Conservation (phyloP, 2,888 invertebrate genomes). For the Chrysina gloriosa region DNA sequence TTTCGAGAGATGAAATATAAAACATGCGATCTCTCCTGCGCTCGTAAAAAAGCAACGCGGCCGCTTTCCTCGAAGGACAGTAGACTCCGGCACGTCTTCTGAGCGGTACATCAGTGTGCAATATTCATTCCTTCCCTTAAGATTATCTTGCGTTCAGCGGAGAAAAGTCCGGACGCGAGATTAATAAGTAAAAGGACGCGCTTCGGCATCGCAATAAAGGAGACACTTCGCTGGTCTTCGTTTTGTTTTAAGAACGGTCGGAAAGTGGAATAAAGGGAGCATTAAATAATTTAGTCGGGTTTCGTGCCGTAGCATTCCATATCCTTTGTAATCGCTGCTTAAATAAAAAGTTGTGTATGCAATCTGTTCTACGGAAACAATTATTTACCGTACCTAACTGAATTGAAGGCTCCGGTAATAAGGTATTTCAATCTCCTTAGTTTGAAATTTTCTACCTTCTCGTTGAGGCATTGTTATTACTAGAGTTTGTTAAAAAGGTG, state of each 20-base stretch:
- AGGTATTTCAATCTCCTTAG: too few species aligned
- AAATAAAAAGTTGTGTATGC: too few species aligned
- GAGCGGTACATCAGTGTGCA: background rate
- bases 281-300: background rate
- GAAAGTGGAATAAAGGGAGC: background rate
- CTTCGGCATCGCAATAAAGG: background rate
- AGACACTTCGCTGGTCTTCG: background rate
- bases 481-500: too few species aligned
- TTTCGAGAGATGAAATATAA: background rate
- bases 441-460: too few species aligned
- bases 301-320: background rate
- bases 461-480: too few species aligned
- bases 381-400: too few species aligned
- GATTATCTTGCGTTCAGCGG: background rate
- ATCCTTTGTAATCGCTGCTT: too few species aligned
- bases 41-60: background rate
- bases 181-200: constrained; percentile 4
- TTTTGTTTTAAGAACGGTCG: background rate
- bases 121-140: constrained; percentile 2
- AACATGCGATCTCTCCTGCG: background rate
- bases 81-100: too few species aligned
- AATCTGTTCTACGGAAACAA: too few species aligned
- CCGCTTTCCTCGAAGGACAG: background rate
- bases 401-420: too few species aligned
- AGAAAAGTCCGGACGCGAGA: background rate